Conservation (phyloP, 2,888 invertebrate genomes). For the Alloplasta piceator region DNA sequence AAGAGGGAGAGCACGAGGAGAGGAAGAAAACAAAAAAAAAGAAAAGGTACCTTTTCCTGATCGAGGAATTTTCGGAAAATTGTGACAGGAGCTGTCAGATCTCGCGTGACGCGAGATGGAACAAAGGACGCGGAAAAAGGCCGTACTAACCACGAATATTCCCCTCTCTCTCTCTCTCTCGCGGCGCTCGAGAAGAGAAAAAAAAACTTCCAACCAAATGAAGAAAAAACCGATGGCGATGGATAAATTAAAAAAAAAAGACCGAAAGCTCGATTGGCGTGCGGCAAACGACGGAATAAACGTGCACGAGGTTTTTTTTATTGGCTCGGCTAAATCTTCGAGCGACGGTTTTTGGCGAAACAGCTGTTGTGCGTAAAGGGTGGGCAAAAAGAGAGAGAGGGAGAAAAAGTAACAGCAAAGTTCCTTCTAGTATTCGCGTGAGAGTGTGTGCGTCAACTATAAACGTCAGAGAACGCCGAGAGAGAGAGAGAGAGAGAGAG, state of each 20-base stretch:
- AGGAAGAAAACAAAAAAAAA: background rate
- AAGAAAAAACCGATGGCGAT: background rate
- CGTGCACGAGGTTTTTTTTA: constrained; percentile 42
- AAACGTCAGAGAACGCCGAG: constrained; percentile 7
- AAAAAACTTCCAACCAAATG: background rate
- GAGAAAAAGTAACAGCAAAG: constrained; percentile 50
- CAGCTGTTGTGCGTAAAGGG: constrained; percentile 67
- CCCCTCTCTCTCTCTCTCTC: background rate
- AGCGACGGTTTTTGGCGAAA: constrained; percentile 62
- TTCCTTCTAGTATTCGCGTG: constrained; percentile 54
- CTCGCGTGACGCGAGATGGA: constrained; percentile 58
- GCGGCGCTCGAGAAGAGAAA: background rate
- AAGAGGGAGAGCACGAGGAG: background rate
- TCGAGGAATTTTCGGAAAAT: constrained; percentile 21
- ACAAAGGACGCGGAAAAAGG: constrained; percentile 64
- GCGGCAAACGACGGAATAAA: background rate
- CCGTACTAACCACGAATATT: constrained; percentile 17
- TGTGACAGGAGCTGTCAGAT: constrained; percentile 65
- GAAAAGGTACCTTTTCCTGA: constrained; percentile 37
- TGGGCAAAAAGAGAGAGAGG: constrained; percentile 34
- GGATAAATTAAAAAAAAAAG: background rate
- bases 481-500: constrained; percentile 16
- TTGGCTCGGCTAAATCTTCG: constrained; percentile 42
- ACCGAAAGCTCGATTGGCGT: background rate
- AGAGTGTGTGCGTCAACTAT: too few relatives aligned